phyloP scores from a whole-genome alignment of 2,888 invertebrate species.

The Dryadula phaetusa region DNA sequence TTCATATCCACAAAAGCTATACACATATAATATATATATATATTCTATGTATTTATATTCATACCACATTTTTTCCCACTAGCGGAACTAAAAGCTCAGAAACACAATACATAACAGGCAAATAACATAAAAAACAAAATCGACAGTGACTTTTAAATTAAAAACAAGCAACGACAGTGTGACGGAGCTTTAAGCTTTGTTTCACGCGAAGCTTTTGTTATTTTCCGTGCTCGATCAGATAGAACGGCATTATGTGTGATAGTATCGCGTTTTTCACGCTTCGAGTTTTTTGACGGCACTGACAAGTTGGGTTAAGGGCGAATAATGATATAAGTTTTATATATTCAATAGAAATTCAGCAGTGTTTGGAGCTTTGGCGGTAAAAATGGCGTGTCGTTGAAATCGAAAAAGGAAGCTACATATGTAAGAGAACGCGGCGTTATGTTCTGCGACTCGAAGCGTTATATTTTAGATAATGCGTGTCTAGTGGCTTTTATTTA shows the following conservation, averaged over 20 bases:
- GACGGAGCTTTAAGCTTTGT: slow-evolving; percentile 26
- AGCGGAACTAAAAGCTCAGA: neutral
- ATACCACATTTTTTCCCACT: neutral
- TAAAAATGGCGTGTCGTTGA: too few relatives aligned
- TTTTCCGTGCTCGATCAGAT: slow-evolving; percentile 39
- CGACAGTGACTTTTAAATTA: slow-evolving; percentile 21
- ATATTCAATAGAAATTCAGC: neutral
- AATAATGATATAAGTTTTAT: slow-evolving; percentile 20
- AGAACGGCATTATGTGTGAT: slow-evolving; percentile 33
- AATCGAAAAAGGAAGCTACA: too few relatives aligned
- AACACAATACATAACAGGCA: neutral
- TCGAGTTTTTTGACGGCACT: slow-evolving; percentile 25
- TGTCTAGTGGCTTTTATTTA: too few relatives aligned
- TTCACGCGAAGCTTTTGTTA: slow-evolving; percentile 29
- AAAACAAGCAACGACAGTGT: slow-evolving; percentile 17
- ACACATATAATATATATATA: too few relatives aligned
- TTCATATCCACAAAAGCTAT: too few relatives aligned
- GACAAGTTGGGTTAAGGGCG: slow-evolving; percentile 27
- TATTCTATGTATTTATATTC: too few relatives aligned
- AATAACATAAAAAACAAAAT: slow-evolving; percentile 10
- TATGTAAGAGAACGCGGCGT: too few relatives aligned
- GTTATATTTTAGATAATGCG: too few relatives aligned
- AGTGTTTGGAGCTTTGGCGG: neutral
- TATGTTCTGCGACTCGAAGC: too few relatives aligned
- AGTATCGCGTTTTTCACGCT: slow-evolving; percentile 36